Evolutionary conservation across 2,888 invertebrate genomes (phyloP), one percentile per base, ranked within the genome.

Genomic region (Drosophila dives): DNA sequence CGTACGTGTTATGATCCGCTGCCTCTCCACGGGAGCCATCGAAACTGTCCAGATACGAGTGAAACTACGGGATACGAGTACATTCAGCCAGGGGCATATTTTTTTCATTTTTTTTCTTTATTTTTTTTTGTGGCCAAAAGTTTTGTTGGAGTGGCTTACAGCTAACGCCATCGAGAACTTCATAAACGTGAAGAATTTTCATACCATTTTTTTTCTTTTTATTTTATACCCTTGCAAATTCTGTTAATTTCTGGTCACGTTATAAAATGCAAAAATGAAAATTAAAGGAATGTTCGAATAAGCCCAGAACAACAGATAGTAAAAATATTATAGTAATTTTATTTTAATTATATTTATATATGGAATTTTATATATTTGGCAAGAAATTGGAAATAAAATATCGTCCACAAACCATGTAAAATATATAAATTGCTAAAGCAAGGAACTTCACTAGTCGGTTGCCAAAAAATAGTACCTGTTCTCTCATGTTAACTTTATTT

Each of bases 131-230:
- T 70, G 61, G 50, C 55, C 67, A 80, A 80, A 80, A 68, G 45
- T 86, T 69, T 68, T 70, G 54, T 59, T 72, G 49, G 72, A 70
- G 67, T 83, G 56, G 72, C 66, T 76, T 83, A 85, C 66, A 67
- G 75, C 86, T 67, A 76, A 80, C 71, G 75, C 76, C 77, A 71
- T 81, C 76, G 82, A 87, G 79, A 89, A 90, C 82, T 87, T 87
- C 76, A 87, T 86, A 76, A 83, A 83, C 79, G 63, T 86, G 75
- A 68, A 72, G 77, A 63, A 77, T 68, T 75, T 64, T 68, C 33
- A 61, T 66, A 64, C 33, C 23, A 45, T 45, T 49, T 49, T 42
- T 48, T 55, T 54, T 63, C 51, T 50, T 63, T 54, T 4, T 12
- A 38, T 55, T 12, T 3, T 8, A 45, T 59, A 50, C 66, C 2